A percentile compares a stretch with the other conserved stretches of the same genome.
Evolutionary conservation across 2,113 vertebrate species (phyloP).

Genomic region (Lucifuga dentata): DNA sequence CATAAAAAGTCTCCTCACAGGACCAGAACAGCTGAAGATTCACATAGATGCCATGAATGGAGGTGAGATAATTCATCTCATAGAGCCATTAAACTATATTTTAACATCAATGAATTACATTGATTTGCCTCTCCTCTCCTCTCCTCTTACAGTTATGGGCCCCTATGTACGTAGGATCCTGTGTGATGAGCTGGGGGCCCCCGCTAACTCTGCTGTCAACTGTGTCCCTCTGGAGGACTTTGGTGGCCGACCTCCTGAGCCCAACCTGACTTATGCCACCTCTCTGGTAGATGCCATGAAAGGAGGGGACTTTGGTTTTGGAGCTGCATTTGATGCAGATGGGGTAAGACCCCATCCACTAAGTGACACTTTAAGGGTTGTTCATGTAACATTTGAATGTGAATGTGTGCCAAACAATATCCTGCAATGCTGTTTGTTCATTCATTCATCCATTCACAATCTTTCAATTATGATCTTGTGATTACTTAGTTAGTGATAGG

Average conservation of each 20-base stretch:
- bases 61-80: conserved; percentile 79
- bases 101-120: not conserved
- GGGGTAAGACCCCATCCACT: too few species aligned
- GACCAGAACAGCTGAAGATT: conserved; percentile 93
- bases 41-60: conserved; percentile 97
- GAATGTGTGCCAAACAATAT: too few species aligned
- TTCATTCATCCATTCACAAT: too few species aligned
- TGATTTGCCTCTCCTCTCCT: not conserved
- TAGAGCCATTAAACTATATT: not conserved
- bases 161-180: conserved; percentile 96
- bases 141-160: conserved; percentile 90
- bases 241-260: conserved; percentile 94
- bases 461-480: too few species aligned
- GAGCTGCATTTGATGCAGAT: conserved; percentile 97
- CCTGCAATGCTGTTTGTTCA: too few species aligned
- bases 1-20: conserved; percentile 93
- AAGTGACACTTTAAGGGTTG: too few species aligned
- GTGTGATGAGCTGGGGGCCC: conserved; percentile 96
- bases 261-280: conserved; percentile 91
- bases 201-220: conserved; percentile 97
- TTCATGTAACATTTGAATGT: too few species aligned
- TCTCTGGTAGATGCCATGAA: conserved; percentile 96
- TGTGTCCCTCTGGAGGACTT: conserved; percentile 97
- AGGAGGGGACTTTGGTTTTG: conserved; percentile 96
- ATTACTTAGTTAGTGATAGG: too few species aligned